These are phyloP conservation scores for Torymus aiolomorphi DNA, from an alignment of 2,888 invertebrate genomes.

Conservation along the genomic window DNA sequence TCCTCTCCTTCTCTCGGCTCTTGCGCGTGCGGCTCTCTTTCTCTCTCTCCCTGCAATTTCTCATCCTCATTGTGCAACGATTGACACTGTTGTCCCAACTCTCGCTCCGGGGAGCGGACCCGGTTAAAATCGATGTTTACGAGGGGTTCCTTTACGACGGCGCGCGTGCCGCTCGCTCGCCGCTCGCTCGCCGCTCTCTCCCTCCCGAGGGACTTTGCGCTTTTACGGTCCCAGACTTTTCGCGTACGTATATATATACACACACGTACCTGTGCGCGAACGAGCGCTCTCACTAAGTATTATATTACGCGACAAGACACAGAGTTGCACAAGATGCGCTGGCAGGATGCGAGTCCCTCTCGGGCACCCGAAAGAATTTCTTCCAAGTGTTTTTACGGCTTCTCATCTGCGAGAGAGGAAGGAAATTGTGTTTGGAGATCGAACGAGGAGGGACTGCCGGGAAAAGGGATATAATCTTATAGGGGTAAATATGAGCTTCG, in stretches of 20 bases:
- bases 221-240: conserved; percentile 26
- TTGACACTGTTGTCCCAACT: conserved; percentile 61
- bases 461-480: conserved; percentile 32
- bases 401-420: too few species aligned
- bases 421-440: conserved; percentile 6
- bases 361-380: neutral
- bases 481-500: neutral
- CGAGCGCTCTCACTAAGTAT: neutral
- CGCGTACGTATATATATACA: neutral
- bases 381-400: neutral
- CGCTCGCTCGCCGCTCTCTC: neutral
- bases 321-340: conserved; percentile 18
- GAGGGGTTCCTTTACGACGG: conserved; percentile 51
- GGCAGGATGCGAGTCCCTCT: neutral
- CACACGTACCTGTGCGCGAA: neutral
- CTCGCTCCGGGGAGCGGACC: conserved; percentile 38
- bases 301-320: conserved; percentile 18
- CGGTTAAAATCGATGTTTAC: conserved; percentile 56
- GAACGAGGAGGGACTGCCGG: too few species aligned
- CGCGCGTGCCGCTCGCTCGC: conserved; percentile 30
- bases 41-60: conserved; percentile 27
- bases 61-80: conserved; percentile 56
- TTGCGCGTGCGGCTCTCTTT: neutral
- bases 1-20: too few species aligned
- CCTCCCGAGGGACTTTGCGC: neutral